These are phyloP conservation scores for Crioceris asparagi DNA, from an alignment of 2,888 invertebrate genomes.

Conservation along the genomic window DNA sequence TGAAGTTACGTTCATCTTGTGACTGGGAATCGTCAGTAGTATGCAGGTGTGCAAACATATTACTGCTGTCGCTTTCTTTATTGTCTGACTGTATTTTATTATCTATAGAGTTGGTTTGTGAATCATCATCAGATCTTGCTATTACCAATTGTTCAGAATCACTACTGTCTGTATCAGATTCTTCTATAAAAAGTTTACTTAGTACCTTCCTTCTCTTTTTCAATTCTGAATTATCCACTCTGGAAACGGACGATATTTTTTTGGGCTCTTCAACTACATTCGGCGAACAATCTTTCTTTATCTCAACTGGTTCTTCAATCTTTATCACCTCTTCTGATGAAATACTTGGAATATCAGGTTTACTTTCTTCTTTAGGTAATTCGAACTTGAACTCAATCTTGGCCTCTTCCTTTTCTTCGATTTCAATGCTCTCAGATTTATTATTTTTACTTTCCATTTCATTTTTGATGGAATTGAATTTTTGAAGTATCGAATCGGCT, in stretches of 20 bases:
- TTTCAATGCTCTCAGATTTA: slow-evolving; percentile 25
- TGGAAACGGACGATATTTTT: slow-evolving; percentile 17
- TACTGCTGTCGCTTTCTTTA: slow-evolving; percentile 28
- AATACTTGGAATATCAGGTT: slow-evolving; percentile 7
- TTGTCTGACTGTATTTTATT: slow-evolving; percentile 23
- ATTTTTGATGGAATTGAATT: slow-evolving; percentile 33
- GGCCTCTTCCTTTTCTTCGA: slow-evolving; percentile 9
- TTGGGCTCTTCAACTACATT: slow-evolving; percentile 29
- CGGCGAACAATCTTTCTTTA: not conserved
- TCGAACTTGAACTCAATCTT: slow-evolving; percentile 11
- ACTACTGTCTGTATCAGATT: slow-evolving; percentile 52
- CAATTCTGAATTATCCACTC: slow-evolving; percentile 16
- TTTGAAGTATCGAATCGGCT: slow-evolving; percentile 35
- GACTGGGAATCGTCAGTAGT: slow-evolving; percentile 29
- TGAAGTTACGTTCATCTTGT: slow-evolving; percentile 31
- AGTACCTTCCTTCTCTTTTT: slow-evolving; percentile 32
- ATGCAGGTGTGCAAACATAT: slow-evolving; percentile 20
- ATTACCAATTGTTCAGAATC: slow-evolving; percentile 56
- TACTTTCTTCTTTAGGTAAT: slow-evolving; percentile 8
- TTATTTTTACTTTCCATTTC: slow-evolving; percentile 22
- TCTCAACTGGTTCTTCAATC: too few relatives aligned
- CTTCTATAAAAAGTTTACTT: slow-evolving; percentile 42
- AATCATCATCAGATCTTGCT: slow-evolving; percentile 37
- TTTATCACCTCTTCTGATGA: slow-evolving; percentile 3
- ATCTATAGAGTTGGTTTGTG: slow-evolving; percentile 25